phyloP scores from a whole-genome alignment of 2,113 vertebrate genomes.

The Chauna torquata region DNA sequence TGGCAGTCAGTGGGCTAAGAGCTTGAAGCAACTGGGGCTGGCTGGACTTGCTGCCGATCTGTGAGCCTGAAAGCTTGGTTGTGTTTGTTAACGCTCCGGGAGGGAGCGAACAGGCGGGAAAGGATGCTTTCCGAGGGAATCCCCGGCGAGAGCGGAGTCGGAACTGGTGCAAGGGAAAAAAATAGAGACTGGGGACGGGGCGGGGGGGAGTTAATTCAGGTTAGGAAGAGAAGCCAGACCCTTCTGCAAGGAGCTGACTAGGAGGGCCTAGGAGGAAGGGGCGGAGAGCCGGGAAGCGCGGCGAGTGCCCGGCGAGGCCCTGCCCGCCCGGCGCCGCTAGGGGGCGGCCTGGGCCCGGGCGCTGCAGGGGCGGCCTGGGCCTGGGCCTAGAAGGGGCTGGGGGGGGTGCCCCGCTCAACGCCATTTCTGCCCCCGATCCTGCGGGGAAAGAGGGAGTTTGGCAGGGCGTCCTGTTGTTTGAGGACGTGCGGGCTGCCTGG shows the following conservation, averaged over 20 bases:
- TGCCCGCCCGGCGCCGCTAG: neutral
- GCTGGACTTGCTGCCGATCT: neutral
- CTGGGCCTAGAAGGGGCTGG: too few species aligned
- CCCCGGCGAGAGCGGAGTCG: too few species aligned
- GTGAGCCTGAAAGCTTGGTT: neutral
- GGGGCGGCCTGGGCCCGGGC: neutral
- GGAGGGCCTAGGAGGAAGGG: neutral
- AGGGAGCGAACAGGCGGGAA: neutral
- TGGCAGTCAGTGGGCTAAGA: accelerated
- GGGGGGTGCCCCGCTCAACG: too few species aligned
- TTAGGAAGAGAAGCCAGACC: neutral
- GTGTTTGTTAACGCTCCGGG: neutral
- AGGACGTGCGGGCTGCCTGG: neutral
- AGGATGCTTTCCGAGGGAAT: neutral
- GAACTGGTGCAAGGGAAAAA: neutral
- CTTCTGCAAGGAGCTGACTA: neutral
- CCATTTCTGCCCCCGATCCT: neutral
- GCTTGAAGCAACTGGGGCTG: accelerated
- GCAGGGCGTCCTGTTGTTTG: too few species aligned
- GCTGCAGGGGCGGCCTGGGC: accelerated
- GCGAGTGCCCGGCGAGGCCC: neutral
- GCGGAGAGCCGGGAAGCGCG: too few species aligned
- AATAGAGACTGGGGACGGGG: too few species aligned
- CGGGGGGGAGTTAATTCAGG: neutral
- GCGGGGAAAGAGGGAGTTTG: neutral